phyloP scores from a whole-genome alignment of 1,140 invertebrate species.

The Pseudomyrmex cubaensis region DNA sequence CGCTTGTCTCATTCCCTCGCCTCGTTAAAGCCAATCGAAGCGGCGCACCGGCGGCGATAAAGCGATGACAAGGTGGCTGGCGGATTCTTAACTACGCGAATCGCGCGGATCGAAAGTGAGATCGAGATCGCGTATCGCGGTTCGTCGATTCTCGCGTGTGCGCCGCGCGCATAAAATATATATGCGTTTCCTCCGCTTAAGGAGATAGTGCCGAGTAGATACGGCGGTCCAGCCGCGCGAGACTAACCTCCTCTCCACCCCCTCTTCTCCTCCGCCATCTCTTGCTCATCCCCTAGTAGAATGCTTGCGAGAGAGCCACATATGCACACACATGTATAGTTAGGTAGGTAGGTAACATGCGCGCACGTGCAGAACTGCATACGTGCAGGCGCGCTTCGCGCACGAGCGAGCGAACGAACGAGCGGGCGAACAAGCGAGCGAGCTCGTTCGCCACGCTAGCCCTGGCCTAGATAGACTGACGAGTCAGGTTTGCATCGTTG shows the following conservation, averaged over 20 bases:
- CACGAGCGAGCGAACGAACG: slow-evolving; percentile 25
- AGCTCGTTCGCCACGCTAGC: slow-evolving; percentile 77
- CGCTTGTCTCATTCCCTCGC: neutral
- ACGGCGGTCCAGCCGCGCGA: slow-evolving; percentile 46
- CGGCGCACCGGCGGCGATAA: slow-evolving; percentile 46
- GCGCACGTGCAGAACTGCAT: slow-evolving; percentile 56
- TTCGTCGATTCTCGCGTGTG: slow-evolving; percentile 40
- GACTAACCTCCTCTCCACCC: neutral
- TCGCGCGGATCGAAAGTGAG: slow-evolving; percentile 69
- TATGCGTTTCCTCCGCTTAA: slow-evolving; percentile 60
- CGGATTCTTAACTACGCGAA: neutral
- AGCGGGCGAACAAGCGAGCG: slow-evolving; percentile 44
- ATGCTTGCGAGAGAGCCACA: neutral
- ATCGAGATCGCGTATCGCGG: slow-evolving; percentile 57
- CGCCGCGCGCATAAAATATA: slow-evolving; percentile 15
- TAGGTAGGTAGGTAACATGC: neutral
- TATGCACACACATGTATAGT: no score
- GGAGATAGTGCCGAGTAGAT: slow-evolving; percentile 55
- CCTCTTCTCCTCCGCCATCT: neutral
- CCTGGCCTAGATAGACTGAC: slow-evolving; percentile 81
- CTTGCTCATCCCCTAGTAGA: neutral
- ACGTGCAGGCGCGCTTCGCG: slow-evolving; percentile 51
- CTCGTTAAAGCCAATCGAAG: slow-evolving; percentile 36
- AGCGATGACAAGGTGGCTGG: neutral
- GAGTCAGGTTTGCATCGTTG: slow-evolving; percentile 72